Evolutionary conservation across 2,113 vertebrate genomes (phyloP).

Genomic region (Rhadina sibilatrix): DNA sequence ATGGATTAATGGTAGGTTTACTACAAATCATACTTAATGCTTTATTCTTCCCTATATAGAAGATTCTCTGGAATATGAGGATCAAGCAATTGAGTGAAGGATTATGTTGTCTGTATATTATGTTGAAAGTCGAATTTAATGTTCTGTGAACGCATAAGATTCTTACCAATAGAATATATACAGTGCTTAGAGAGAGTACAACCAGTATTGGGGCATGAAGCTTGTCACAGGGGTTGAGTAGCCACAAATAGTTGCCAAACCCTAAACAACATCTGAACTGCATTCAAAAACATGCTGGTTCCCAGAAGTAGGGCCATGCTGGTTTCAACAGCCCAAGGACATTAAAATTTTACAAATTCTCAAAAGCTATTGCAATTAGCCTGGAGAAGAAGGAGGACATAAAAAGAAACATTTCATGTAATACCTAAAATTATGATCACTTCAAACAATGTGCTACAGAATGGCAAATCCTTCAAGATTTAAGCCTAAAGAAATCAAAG

Average conservation of each 20-base stretch:
- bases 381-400: neutral
- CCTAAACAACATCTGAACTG: neutral
- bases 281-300: neutral
- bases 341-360: neutral
- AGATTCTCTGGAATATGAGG: neutral
- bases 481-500: constrained; percentile 51
- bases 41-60: neutral
- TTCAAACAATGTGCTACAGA: neutral
- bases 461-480: constrained; percentile 27
- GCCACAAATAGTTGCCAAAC: neutral
- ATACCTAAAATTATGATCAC: neutral
- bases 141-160: neutral
- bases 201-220: neutral
- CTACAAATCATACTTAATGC: neutral
- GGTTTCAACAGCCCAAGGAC: neutral
- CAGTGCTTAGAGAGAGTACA: neutral
- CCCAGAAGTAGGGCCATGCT: neutral
- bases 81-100: neutral
- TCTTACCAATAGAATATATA: neutral
- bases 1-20: neutral
- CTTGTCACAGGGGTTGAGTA: neutral
- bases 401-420: constrained; percentile 15
- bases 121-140: neutral
- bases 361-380: neutral
- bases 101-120: neutral